These are phyloP conservation scores for Sarcophaga subvicina DNA, from an alignment of 2,888 invertebrate genomes.

Conservation along the genomic window DNA sequence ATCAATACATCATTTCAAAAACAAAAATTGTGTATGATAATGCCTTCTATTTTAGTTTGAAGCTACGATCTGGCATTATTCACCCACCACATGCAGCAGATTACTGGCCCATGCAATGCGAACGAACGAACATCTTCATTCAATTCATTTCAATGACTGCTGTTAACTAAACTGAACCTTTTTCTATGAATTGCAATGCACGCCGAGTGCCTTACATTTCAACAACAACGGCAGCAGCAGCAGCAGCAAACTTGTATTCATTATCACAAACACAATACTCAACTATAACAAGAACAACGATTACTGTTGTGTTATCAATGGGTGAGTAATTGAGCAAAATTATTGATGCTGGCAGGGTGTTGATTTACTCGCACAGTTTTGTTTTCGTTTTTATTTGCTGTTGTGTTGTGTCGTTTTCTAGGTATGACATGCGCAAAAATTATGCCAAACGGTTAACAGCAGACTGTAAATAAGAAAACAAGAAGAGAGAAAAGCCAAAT, in stretches of 20 bases:
- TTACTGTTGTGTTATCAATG: slow-evolving; percentile 21
- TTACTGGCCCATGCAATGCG: slow-evolving; percentile 1
- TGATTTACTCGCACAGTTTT: slow-evolving; percentile 10
- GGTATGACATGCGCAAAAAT: slow-evolving; percentile 60
- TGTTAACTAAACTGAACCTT: slow-evolving; percentile 33
- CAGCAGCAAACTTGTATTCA: not conserved
- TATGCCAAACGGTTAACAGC: slow-evolving; percentile 65
- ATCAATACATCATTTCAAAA: too few species aligned
- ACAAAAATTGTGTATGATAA: too few species aligned
- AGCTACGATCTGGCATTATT: slow-evolving; percentile 19
- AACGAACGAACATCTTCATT: slow-evolving; percentile 47
- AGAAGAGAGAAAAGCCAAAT: slow-evolving; percentile 16
- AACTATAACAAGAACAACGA: slow-evolving; percentile 12
- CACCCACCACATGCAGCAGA: not conserved
- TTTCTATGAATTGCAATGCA: slow-evolving; percentile 15
- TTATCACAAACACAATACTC: not conserved
- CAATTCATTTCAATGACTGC: not conserved
- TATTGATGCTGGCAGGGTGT: slow-evolving; percentile 56
- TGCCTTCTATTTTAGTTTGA: too few species aligned
- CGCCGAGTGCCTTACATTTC: slow-evolving; percentile 41
- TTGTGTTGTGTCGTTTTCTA: not conserved
- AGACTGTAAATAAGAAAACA: slow-evolving; percentile 37
- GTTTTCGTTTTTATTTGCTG: too few species aligned
- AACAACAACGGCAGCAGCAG: slow-evolving; percentile 7
- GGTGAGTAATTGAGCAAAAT: slow-evolving; percentile 9